Base-by-base conservation (phyloP, 2,888 invertebrate genomes). In the Dyspetes luteomarginatus region DNA sequence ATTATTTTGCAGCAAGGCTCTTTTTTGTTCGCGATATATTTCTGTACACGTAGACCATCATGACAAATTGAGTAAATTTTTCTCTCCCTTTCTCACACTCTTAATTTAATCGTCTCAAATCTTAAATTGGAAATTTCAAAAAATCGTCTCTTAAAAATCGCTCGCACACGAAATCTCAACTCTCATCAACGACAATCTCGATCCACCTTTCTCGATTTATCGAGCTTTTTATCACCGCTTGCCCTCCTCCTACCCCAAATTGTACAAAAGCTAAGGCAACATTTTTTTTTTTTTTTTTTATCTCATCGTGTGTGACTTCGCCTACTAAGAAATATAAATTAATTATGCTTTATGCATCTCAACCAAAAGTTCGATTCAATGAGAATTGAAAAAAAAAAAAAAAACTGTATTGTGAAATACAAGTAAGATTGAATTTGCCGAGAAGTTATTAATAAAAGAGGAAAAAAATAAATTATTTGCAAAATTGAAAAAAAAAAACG, bases 191-290 rank as follows among this genome's bases (percentile, higher is more conserved):
- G n/a, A n/a, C n/a, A n/a, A n/a, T n/a, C n/a, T n/a, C n/a, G n/a
- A n/a, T n/a, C n/a, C n/a, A n/a, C n/a, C n/a, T 60, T 60, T 52
- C 55, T 43, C 9, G 5, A 4, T 24, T 22, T 4, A 68, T 60
- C 50, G 36, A 15, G 81, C 72, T 81, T 80, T 73, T 82, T 80
- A 68, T 71, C 48, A 30, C 76, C 75, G 36, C 43, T 74, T 15
- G 67, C 45, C 58, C 50, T 68, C 67, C 24, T 68, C 45, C 24
- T 50, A 22, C 52, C 22, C 45, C 83, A 78, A 86, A 86, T 87
- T 85, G 88, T 89, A 89, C 87, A 90, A 90, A 90, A 88, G 87
- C 89, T 90, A 90, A 90, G 90, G 90, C 90, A 90, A 89, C 86
- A 80, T 86, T 88, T 88, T 85, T 72, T 79, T 81, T 78, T 81